Conservation (phyloP, 2,888 invertebrate species). For the Acutogordius australiensis region DNA sequence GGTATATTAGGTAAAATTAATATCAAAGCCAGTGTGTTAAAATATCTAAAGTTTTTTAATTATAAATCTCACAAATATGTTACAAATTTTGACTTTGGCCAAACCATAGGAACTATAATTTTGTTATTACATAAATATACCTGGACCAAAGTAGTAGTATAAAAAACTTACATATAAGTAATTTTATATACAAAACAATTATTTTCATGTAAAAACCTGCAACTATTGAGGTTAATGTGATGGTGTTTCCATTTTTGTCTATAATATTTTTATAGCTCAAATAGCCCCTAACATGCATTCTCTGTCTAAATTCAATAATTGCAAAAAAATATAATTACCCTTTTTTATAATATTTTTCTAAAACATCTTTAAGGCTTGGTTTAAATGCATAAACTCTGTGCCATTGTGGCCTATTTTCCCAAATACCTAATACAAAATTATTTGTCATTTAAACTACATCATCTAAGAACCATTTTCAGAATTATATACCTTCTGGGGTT, state of each 20-base stretch:
- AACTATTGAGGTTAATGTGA: neutral
- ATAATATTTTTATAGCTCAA: neutral
- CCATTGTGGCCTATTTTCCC: slow-evolving; percentile 1
- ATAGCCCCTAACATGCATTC: neutral
- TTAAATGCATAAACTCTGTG: slow-evolving; percentile 1
- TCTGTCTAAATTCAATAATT: neutral
- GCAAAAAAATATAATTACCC: neutral
- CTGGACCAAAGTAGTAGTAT: too few relatives aligned
- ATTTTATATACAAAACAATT: too few relatives aligned
- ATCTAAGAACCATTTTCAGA: neutral
- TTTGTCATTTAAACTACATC: too few relatives aligned
- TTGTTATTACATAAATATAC: too few relatives aligned
- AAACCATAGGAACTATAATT: too few relatives aligned
- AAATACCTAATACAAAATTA: neutral
- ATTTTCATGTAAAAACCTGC: slow-evolving; percentile 1
- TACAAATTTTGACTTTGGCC: too few relatives aligned
- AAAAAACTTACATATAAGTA: too few relatives aligned
- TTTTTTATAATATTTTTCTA: slow-evolving; percentile 6
- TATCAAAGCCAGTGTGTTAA: too few relatives aligned
- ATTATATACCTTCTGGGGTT: neutral
- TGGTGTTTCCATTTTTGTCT: slow-evolving; percentile 2
- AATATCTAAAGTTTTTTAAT: too few relatives aligned
- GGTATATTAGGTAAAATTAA: too few relatives aligned
- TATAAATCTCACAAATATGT: too few relatives aligned
- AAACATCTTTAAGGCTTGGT: neutral